Conservation (phyloP, 2,888 invertebrate genomes). For the Trimorus sp. region DNA sequence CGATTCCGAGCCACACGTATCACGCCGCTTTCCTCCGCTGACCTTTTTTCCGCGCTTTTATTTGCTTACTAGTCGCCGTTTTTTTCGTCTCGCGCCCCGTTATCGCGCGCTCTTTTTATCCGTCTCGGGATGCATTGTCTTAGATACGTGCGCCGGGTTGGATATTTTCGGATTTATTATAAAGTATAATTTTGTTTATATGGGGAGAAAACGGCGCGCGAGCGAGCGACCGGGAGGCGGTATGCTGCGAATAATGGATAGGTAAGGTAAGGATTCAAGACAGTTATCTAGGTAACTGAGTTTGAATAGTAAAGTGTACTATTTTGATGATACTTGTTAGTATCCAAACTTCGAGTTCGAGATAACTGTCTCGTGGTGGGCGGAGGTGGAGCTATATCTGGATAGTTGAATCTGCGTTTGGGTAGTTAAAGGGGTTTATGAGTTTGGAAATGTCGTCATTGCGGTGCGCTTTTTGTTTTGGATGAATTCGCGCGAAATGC, state of each 20-base stretch:
- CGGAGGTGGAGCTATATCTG: constrained; percentile 33
- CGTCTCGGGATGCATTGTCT: constrained; percentile 41
- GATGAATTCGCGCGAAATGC: constrained; percentile 15
- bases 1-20: constrained; percentile 19
- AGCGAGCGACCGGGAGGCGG: constrained; percentile 2
- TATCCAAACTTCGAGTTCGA: constrained; percentile 54
- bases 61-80: constrained; percentile 2
- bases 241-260: constrained; percentile 45
- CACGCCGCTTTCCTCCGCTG: constrained; percentile 25
- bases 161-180: constrained; percentile 49
- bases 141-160: constrained; percentile 31
- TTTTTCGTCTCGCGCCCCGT: constrained; percentile 9
- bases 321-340: constrained; percentile 62
- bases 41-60: constrained; percentile 17
- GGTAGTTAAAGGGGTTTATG: constrained; percentile 58
- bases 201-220: constrained; percentile 1
- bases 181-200: constrained; percentile 49
- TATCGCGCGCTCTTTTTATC: constrained; percentile 33
- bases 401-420: constrained; percentile 50
- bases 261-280: constrained; percentile 45
- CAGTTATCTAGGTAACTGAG: constrained; percentile 56
- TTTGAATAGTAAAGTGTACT: constrained; percentile 55
- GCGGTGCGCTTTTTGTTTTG: constrained; percentile 42
- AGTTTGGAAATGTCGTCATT: constrained; percentile 51
- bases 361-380: constrained; percentile 41